These are phyloP conservation scores for Gopherus evgoodei DNA, from an alignment of 2,113 vertebrate species.

Conservation along the genomic window DNA sequence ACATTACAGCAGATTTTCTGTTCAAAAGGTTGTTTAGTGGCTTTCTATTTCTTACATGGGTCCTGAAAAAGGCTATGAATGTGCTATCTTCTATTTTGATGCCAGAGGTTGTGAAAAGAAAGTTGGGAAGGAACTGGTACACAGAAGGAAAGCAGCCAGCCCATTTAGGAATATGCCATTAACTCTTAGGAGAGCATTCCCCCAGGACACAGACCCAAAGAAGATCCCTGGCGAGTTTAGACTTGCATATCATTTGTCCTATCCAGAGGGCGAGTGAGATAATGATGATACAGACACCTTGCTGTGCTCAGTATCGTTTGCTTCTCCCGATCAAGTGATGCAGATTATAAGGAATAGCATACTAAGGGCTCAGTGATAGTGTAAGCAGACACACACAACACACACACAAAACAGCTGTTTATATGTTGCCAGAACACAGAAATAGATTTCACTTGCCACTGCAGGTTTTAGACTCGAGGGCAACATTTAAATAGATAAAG, in stretches of 20 bases:
- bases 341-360: constrained; percentile 73
- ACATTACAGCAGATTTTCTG: constrained; percentile 64
- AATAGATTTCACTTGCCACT: constrained; percentile 68
- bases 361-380: constrained; percentile 58
- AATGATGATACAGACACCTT: constrained; percentile 74
- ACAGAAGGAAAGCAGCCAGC: constrained; percentile 61
- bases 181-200: constrained; percentile 70
- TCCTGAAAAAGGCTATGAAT: constrained; percentile 58
- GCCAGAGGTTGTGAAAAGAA: constrained; percentile 66
- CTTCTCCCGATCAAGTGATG: constrained; percentile 76
- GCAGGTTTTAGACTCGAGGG: constrained; percentile 50
- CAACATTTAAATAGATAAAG: constrained; percentile 70
- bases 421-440: constrained; percentile 54
- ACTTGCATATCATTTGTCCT: constrained; percentile 71
- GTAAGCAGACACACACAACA: constrained; percentile 10
- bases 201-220: constrained; percentile 70
- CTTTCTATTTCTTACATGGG: constrained; percentile 51
- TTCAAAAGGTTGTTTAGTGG: constrained; percentile 63
- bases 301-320: constrained; percentile 63
- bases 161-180: constrained; percentile 70
- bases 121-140: constrained; percentile 61
- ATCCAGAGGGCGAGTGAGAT: constrained; percentile 72
- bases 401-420: constrained; percentile 33
- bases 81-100: constrained; percentile 42
- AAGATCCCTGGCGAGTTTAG: constrained; percentile 67